Conservation (phyloP, 2,113 vertebrate genomes). For the Gymnarchus niloticus region DNA sequence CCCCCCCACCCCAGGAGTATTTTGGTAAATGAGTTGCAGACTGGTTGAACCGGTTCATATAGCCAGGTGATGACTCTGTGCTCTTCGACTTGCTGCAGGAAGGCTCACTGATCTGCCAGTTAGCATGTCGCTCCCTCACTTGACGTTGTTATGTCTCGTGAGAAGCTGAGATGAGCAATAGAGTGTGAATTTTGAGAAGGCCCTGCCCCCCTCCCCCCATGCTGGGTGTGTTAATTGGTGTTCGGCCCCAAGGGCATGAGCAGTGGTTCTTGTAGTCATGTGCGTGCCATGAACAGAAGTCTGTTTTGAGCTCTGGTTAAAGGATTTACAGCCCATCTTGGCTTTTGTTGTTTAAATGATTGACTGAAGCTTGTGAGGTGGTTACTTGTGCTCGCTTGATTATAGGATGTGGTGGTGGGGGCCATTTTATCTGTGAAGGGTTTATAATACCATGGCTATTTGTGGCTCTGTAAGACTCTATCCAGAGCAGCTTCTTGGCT, state of each 20-base stretch:
- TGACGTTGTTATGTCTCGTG: neutral
- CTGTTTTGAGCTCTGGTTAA: neutral
- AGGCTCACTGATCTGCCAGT: neutral
- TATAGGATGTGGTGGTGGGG: neutral
- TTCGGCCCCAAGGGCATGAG: neutral
- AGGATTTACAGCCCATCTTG: neutral
- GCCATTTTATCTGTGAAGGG: neutral
- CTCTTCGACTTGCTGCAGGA: neutral
- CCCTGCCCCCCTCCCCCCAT: neutral
- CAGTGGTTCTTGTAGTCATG: neutral
- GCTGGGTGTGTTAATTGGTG: neutral
- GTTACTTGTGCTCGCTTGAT: neutral
- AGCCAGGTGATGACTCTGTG: neutral
- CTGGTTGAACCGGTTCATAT: neutral
- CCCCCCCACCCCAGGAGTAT: neutral
- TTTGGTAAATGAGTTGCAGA: neutral
- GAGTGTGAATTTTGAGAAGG: neutral
- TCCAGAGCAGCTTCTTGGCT: neutral
- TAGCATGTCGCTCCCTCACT: neutral
- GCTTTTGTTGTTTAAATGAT: neutral
- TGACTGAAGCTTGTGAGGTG: neutral
- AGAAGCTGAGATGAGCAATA: neutral
- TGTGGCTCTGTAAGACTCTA: neutral
- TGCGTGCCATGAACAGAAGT: neutral
- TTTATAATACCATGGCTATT: neutral